Percentiles rank a stretch among this genome's conserved stretches.
These are phyloP conservation scores for Gallinago media DNA, from an alignment of 2,113 vertebrate species.

Conservation along the genomic window DNA sequence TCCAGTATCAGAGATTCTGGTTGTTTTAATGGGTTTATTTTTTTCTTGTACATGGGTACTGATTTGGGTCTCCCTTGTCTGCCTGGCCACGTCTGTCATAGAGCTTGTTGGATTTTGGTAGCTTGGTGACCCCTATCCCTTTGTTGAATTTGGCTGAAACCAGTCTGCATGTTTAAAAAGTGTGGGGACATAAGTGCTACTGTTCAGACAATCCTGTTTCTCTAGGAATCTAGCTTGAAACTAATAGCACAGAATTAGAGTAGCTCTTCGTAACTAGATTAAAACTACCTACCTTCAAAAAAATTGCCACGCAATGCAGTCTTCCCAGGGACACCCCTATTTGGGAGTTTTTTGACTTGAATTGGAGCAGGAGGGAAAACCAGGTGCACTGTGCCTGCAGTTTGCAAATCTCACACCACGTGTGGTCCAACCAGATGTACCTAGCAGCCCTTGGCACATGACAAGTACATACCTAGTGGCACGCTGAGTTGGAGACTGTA, in stretches of 20 bases:
- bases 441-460: rapidly evolving
- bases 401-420: not conserved
- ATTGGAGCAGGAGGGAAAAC: not conserved
- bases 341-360: not conserved
- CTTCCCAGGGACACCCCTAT: not conserved
- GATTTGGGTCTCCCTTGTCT: not conserved
- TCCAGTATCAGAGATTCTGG: not conserved
- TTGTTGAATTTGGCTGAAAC: not conserved
- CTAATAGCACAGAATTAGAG: not conserved
- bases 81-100: rapidly evolving
- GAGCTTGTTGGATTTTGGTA: not conserved
- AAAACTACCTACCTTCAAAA: not conserved
- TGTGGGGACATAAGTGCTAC: not conserved
- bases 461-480: not conserved
- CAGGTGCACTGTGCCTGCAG: rapidly evolving
- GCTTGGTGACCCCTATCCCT: not conserved
- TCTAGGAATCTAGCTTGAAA: not conserved
- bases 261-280: not conserved
- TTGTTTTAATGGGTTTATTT: not conserved
- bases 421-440: not conserved
- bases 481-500: not conserved
- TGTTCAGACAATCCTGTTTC: not conserved
- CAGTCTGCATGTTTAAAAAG: not conserved
- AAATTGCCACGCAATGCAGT: not conserved
- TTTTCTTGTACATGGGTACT: not conserved